Conservation (phyloP, 2,888 invertebrate genomes). For the Cetonia aurata region DNA sequence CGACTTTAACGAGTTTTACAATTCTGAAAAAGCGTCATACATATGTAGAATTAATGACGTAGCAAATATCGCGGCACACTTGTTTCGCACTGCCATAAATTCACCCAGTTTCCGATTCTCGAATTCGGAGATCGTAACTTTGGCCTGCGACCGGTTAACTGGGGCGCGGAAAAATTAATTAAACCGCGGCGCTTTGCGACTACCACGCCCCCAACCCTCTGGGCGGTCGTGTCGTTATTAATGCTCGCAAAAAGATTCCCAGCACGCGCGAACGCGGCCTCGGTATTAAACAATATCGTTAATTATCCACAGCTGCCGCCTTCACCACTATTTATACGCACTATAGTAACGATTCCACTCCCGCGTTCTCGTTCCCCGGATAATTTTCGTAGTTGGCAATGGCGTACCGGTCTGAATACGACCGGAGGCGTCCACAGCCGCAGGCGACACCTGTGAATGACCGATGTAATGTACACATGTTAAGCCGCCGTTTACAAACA, state of each 20-base stretch:
- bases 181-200: constrained; percentile 4
- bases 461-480: constrained; percentile 46
- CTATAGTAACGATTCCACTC: constrained; percentile 37
- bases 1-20: no score
- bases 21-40: no score
- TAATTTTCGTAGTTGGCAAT: constrained; percentile 40
- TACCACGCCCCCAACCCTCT: not conserved
- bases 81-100: no score
- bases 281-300: constrained; percentile 37
- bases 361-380: not conserved
- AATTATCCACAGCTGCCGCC: constrained; percentile 35
- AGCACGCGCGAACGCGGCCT: constrained; percentile 11
- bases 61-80: no score
- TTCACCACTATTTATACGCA: constrained; percentile 34
- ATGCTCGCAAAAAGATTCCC: constrained; percentile 27
- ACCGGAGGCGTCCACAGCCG: not conserved
- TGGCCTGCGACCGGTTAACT: constrained; percentile 11
- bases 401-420: not conserved
- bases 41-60: no score
- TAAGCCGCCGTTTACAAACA: constrained; percentile 33
- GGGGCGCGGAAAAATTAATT: constrained; percentile 23
- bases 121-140: constrained; percentile 9
- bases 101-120: not conserved
- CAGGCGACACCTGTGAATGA: constrained; percentile 47
- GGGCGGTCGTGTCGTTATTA: constrained; percentile 18